phyloP scores from a whole-genome alignment of 2,888 invertebrate genomes.

The Platycnemis pennipes region DNA sequence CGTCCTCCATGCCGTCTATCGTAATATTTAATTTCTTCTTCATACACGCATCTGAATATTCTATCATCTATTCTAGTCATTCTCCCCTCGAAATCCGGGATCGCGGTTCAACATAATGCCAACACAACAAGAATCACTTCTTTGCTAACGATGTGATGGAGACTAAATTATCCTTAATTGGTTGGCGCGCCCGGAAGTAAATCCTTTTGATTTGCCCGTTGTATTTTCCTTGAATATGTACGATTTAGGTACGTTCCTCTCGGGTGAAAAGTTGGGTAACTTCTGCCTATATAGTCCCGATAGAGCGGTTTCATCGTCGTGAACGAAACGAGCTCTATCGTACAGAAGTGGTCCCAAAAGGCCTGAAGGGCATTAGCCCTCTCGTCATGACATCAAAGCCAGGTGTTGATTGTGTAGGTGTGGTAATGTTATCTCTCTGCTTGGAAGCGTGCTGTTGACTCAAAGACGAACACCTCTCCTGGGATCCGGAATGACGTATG shows the following conservation, averaged over 20 bases:
- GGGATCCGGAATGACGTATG: background rate
- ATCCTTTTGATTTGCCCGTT: no score
- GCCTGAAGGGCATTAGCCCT: background rate
- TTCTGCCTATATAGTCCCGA: background rate
- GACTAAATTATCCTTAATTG: background rate
- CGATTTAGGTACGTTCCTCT: background rate
- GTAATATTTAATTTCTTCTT: no score
- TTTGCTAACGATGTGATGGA: no score
- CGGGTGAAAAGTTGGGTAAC: background rate
- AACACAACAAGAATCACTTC: no score
- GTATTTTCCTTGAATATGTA: background rate
- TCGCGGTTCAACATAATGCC: no score
- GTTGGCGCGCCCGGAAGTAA: background rate
- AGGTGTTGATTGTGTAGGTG: conserved; percentile 10
- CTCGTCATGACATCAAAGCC: background rate
- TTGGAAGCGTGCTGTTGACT: conserved; percentile 10
- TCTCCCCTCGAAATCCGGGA: no score
- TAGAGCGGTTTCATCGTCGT: background rate
- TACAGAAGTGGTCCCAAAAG: background rate
- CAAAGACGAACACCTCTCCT: background rate
- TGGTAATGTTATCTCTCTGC: conserved; percentile 24
- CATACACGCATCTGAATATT: no score
- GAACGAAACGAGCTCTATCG: background rate
- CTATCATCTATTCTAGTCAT: no score
- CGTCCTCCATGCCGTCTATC: no score